phyloP scores from a whole-genome alignment of 1,140 invertebrate species.

The Pentalonia nigronervosa region DNA sequence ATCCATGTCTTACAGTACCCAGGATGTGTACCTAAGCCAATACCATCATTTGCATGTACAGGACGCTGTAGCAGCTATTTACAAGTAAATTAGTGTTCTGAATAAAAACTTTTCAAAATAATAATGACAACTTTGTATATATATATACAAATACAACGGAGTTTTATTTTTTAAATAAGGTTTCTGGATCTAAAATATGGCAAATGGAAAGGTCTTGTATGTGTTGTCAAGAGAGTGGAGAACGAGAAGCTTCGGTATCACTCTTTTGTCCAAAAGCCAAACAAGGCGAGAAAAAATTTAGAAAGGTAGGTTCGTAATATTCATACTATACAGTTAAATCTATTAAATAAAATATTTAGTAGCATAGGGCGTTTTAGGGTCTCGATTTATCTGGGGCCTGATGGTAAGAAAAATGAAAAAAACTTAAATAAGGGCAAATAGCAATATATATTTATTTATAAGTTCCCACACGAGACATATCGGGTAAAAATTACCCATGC shows the following conservation, averaged over 20 bases:
- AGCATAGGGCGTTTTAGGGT: background rate
- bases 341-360: background rate
- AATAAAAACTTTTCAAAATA: background rate
- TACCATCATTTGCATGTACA: constrained; percentile 91
- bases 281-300: constrained; percentile 82
- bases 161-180: constrained; percentile 67
- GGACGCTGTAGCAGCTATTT: constrained; percentile 90
- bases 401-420: too few relatives aligned
- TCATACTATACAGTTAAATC: too few relatives aligned
- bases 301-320: constrained; percentile 71
- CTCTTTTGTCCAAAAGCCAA: constrained; percentile 89
- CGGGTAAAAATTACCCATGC: too few relatives aligned
- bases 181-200: constrained; percentile 95
- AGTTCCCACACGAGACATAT: too few relatives aligned
- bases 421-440: too few relatives aligned
- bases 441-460: too few relatives aligned
- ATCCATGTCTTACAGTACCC: constrained; percentile 91
- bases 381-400: background rate
- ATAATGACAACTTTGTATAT: background rate
- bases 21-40: constrained; percentile 90
- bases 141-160: background rate
- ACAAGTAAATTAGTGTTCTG: constrained; percentile 73
- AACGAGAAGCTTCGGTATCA: constrained; percentile 86
- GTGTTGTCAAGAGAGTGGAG: constrained; percentile 93
- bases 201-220: constrained; percentile 94